These are phyloP conservation scores for Narcine bancroftii DNA, from an alignment of 2,113 vertebrate genomes.

Conservation along the genomic window DNA sequence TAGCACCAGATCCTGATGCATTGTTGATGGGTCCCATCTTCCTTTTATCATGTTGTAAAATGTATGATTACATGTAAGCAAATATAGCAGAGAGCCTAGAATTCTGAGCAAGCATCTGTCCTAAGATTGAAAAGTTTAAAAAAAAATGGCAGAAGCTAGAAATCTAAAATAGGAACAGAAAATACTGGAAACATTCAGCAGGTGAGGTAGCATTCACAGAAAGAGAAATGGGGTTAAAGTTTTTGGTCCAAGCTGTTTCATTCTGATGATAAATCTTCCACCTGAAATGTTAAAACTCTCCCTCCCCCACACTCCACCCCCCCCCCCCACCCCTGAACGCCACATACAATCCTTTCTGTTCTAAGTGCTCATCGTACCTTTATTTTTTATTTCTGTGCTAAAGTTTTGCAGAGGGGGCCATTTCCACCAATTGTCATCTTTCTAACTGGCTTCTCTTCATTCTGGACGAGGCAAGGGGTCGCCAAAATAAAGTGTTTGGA, in stretches of 20 bases:
- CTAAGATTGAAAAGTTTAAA: background rate
- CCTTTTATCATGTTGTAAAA: background rate
- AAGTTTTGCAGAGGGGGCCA: background rate
- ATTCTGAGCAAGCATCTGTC: background rate
- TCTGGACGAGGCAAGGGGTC: background rate
- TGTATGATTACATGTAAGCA: background rate
- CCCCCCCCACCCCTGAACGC: too few species aligned
- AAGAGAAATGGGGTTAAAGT: too few species aligned
- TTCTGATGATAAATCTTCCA: too few species aligned
- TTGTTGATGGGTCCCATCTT: background rate
- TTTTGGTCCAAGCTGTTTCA: too few species aligned
- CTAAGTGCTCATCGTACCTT: too few species aligned
- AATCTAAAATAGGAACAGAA: too few species aligned
- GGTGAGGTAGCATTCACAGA: too few species aligned
- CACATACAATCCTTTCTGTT: too few species aligned
- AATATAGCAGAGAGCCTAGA: background rate
- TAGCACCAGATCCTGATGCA: background rate
- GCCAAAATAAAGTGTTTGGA: background rate
- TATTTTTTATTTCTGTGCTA: background rate
- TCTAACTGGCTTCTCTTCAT: background rate
- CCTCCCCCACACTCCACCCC: too few species aligned
- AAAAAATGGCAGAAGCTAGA: too few species aligned
- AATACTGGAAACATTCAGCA: too few species aligned
- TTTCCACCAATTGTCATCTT: constrained; percentile 3
- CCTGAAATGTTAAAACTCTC: too few species aligned